These are phyloP conservation scores for Halichoeres trimaculatus DNA, from an alignment of 2,113 vertebrate species.

Conservation along the genomic window DNA sequence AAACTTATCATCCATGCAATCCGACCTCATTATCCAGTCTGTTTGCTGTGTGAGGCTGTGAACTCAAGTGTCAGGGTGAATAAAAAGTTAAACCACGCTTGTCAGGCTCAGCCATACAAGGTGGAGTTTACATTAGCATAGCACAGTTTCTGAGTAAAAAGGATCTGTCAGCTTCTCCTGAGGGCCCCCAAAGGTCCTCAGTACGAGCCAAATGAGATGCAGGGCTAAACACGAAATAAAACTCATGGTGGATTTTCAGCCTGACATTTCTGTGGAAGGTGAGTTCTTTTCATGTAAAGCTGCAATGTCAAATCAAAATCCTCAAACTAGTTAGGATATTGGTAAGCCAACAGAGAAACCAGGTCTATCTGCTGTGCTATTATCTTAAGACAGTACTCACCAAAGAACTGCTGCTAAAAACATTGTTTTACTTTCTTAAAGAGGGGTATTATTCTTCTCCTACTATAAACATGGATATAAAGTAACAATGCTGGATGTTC, in stretches of 20 bases:
- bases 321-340: too few relatives aligned
- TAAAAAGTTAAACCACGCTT: not conserved
- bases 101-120: not conserved
- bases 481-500: too few relatives aligned
- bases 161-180: not conserved
- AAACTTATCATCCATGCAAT: not conserved
- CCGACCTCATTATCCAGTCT: not conserved
- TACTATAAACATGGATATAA: too few relatives aligned
- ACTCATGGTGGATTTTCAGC: fast-evolving
- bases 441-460: too few relatives aligned
- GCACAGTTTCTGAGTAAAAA: not conserved
- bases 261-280: not conserved
- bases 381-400: too few relatives aligned
- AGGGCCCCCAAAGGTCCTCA: not conserved
- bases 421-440: too few relatives aligned
- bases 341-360: too few relatives aligned
- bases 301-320: too few relatives aligned
- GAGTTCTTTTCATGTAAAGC: too few relatives aligned
- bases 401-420: too few relatives aligned
- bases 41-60: not conserved
- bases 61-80: not conserved
- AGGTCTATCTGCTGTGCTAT: too few relatives aligned
- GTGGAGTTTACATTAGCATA: not conserved
- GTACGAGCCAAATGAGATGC: not conserved
- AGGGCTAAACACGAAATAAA: not conserved